Base-by-base conservation (phyloP, 2,797 vertebrate genomes). In the Pipistrellus pipistrellus region DNA sequence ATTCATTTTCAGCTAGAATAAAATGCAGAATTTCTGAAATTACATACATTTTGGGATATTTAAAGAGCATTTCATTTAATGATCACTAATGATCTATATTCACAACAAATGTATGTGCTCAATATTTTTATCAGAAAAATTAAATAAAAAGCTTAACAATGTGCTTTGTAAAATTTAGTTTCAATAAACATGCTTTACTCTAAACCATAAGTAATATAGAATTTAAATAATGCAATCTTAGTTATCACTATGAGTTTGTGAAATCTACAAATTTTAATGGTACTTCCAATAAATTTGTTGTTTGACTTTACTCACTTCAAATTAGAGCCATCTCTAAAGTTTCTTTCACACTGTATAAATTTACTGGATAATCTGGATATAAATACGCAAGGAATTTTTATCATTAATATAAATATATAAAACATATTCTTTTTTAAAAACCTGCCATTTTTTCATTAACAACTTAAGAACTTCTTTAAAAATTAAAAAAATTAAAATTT, bases 51-150 rank as follows among this genome's bases (percentile, higher is more conserved):
- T 92, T 84, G 15, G 51, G 55, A 93, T 77, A 90, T 73, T 59
- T 64, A 93, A 88, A 41, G 2, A 89, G 53, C 13, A 75, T 90
- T 78, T 87, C 51, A 57, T 69, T 64, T 71, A 85, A 82, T 57
- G 44, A 73, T 88, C 23, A 85, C 51, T 75, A 85, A 88, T 35
- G 48, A 88, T 35, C 30, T 46, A 23, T 77, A 23, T 77, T 53
- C 62, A n/a, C 13, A 18, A 6, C 85, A 94, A 93, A 92, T 21
- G 8, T 17, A 48, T n/a, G 15, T 57, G 15, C 11, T 69, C 91
- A 94, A 82, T 76, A 44, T 30, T 76, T 93, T 94, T 90, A 90
- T 78, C 68, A 93, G 23, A 41, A 90, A 96, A 93, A 41, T 55
- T n/a, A 75, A 92, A 71, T 32, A 62, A 32, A 80, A 96, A 89